Evolutionary conservation across 2,113 vertebrate species (phyloP), one percentile per base, ranked within the genome.

Genomic region (Anolis sagrei): DNA sequence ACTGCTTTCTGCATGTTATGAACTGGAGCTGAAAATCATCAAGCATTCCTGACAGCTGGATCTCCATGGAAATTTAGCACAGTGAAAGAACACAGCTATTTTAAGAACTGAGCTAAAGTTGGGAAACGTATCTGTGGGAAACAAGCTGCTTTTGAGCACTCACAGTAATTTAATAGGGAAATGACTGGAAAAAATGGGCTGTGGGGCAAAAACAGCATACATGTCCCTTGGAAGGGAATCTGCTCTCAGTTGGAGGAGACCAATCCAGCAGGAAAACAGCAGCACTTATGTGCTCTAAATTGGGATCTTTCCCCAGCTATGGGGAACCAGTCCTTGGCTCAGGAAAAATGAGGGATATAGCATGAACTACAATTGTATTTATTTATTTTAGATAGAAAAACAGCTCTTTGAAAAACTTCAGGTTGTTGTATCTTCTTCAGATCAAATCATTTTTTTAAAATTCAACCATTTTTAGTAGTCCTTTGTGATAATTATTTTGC

Each of bases 31-130:
- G 81, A 86, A 73, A 92, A 66, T 74, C 84, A 89, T 76, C 64
- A 25, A 90, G 80, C 86, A 32, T 86, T 93, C 94, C 81, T 93
- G 90, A 87, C 51, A 89, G 90, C 91, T 92, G 87, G 29, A 89
- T 96, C 93, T 95, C 95, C 96, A 95, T 95, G 94, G 96, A 95
- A 95, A 95, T 95, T 66, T 86, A 80, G 75, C 79, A 90, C 79
- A 78, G 62, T 5, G 82, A 82, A 80, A 93, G 85, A 91, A 87
- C 92, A 79, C 84, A 92, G 91, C 93, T 96, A 95, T 96, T 96
- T 94, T 95, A 94, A 93, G 94, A 84, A 83, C 11, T 85, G 92
- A 89, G 79, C 90, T 92, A 83, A 19, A 18, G 86, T 89, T 87
- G 89, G 82, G 83, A 86, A 90, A 90, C 87, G 86, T 86, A 83